Conservation (phyloP, 2,113 vertebrate genomes). For the Lethenteron reissneri region DNA sequence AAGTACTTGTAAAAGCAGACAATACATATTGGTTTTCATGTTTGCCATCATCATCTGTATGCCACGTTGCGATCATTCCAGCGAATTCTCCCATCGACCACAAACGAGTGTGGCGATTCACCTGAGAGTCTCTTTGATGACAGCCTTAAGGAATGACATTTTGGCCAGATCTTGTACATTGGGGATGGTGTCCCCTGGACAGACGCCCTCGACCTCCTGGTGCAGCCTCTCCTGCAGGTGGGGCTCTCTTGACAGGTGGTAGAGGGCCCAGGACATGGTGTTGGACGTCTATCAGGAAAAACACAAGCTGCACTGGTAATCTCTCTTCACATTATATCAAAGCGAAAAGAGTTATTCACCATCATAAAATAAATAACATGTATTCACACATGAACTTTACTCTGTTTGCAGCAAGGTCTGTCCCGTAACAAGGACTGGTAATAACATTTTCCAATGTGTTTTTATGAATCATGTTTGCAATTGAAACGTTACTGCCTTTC, state of each 20-base stretch:
- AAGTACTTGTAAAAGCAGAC: no score
- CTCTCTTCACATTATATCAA: no score
- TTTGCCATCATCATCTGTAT: no score
- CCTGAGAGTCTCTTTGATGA: conserved; percentile 34
- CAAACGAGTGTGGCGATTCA: conserved; percentile 10
- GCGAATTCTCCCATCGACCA: no score
- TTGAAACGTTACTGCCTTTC: background rate
- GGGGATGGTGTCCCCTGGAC: conserved; percentile 18
- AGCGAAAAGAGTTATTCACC: no score
- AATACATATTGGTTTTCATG: no score
- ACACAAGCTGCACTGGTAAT: background rate
- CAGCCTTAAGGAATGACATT: conserved; percentile 34
- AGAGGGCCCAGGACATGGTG: conserved; percentile 33
- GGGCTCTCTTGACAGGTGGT: conserved; percentile 22
- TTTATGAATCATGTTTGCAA: background rate
- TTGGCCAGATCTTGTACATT: conserved; percentile 18
- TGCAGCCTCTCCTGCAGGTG: conserved; percentile 20
- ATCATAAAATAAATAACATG: no score
- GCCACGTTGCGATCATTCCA: no score
- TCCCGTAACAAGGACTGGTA: background rate
- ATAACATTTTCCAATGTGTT: background rate
- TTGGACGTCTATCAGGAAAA: conserved; percentile 28
- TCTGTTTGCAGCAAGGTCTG: no score
- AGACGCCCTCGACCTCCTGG: conserved; percentile 21
- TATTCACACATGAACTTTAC: no score